Evolutionary conservation across 2,797 vertebrate genomes (phyloP).

Genomic region (Macrochelys suwanniensis): DNA sequence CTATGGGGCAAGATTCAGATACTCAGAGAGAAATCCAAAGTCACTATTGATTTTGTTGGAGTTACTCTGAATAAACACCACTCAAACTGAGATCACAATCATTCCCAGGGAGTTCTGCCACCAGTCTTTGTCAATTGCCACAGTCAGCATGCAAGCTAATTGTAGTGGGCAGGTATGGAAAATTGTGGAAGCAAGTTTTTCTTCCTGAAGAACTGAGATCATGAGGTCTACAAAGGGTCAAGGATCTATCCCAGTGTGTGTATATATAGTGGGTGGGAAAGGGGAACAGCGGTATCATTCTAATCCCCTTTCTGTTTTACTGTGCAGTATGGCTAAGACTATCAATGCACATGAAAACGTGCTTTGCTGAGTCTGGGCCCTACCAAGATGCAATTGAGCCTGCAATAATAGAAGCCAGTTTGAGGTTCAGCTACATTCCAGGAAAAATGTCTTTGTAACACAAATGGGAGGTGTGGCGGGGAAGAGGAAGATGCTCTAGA

Average conservation of each 20-base stretch:
- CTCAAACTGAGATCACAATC: background rate
- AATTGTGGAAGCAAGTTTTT: background rate
- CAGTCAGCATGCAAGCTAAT: background rate
- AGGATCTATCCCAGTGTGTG: background rate
- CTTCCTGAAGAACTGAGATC: background rate
- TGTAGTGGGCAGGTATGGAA: background rate
- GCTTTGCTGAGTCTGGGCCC: background rate
- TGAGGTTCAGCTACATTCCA: background rate
- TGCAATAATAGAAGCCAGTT: background rate
- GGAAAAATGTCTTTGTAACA: background rate
- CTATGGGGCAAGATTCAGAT: background rate
- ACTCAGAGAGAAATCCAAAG: background rate
- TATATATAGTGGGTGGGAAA: background rate
- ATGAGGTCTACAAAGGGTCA: background rate
- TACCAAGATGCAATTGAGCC: background rate
- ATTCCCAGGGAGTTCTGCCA: background rate
- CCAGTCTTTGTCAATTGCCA: background rate
- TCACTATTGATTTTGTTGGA: background rate
- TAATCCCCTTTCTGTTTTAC: background rate
- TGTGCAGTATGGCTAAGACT: background rate
- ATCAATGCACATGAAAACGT: background rate
- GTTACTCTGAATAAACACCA: background rate
- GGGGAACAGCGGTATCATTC: background rate
- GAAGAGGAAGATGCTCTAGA: fast-evolving
- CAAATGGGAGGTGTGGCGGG: no score